Evolutionary conservation across 2,888 invertebrate genomes (phyloP).

Genomic region (Pasiphila rectangulata): DNA sequence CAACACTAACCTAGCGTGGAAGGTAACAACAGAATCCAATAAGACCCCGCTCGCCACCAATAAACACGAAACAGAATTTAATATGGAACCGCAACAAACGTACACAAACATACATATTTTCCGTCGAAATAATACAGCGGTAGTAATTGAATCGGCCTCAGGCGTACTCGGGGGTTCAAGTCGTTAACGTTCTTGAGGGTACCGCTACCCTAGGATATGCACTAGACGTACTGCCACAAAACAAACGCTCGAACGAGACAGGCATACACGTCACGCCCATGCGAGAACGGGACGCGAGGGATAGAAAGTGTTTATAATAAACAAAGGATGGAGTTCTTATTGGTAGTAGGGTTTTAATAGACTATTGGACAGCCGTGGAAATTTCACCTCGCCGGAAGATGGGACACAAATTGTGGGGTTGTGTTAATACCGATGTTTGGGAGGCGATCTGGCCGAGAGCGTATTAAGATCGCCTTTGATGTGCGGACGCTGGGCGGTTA

Average conservation of each 20-base stretch:
- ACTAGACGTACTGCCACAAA: conserved; percentile 70
- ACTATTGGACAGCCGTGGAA: conserved; percentile 65
- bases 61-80: conserved; percentile 42
- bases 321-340: conserved; percentile 78
- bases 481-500: conserved; percentile 48
- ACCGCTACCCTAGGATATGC: conserved; percentile 48
- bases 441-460: conserved; percentile 70
- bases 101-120: conserved; percentile 77
- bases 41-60: conserved; percentile 35
- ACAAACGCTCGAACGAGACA: conserved; percentile 58
- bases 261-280: conserved; percentile 36
- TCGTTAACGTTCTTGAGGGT: conserved; percentile 78
- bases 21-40: conserved; percentile 32
- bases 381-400: conserved; percentile 56
- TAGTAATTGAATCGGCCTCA: conserved; percentile 81
- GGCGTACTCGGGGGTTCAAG: conserved; percentile 71
- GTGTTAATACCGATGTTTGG: conserved; percentile 58
- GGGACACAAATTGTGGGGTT: conserved; percentile 55
- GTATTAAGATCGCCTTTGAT: conserved; percentile 78
- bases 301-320: conserved; percentile 79
- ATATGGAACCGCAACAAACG: conserved; percentile 69
- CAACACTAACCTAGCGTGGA: conserved; percentile 22
- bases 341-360: conserved; percentile 55
- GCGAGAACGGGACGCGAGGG: conserved; percentile 37
- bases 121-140: conserved; percentile 77